phyloP scores from a whole-genome alignment of 2,888 invertebrate genomes.

The Epiblema foenella region DNA sequence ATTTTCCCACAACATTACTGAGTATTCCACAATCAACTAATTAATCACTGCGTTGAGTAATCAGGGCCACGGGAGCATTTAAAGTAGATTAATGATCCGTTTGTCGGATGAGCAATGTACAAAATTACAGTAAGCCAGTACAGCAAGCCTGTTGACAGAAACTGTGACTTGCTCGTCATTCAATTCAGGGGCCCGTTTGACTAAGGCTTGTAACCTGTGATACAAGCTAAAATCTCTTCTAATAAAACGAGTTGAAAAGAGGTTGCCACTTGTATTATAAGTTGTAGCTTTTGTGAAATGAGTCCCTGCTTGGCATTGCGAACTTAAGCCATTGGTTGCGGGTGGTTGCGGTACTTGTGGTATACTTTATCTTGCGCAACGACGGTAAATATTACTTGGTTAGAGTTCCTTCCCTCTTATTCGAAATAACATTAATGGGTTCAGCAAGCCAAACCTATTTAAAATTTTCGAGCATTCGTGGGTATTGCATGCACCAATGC shows the following conservation, averaged over 20 bases:
- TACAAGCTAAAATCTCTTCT: too few species aligned
- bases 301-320: too few species aligned
- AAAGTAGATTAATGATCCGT: constrained; percentile 75
- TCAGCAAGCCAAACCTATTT: background rate
- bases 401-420: background rate
- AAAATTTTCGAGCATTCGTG: background rate
- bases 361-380: background rate
- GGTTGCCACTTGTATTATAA: too few species aligned
- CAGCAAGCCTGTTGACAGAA: constrained; percentile 2
- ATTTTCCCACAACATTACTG: constrained; percentile 54
- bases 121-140: constrained; percentile 8
- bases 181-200: too few species aligned
- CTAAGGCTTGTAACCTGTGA: too few species aligned
- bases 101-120: constrained; percentile 65
- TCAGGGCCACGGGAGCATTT: constrained; percentile 71
- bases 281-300: too few species aligned
- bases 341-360: too few species aligned
- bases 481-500: background rate
- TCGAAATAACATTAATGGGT: background rate
- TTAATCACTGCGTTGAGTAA: constrained; percentile 80
- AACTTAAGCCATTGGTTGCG: too few species aligned
- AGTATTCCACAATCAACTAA: constrained; percentile 49
- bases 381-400: background rate
- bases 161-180: background rate
- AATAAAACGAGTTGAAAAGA: too few species aligned